Conservation (phyloP, 2,888 invertebrate species). For the Stenurella melanura region DNA sequence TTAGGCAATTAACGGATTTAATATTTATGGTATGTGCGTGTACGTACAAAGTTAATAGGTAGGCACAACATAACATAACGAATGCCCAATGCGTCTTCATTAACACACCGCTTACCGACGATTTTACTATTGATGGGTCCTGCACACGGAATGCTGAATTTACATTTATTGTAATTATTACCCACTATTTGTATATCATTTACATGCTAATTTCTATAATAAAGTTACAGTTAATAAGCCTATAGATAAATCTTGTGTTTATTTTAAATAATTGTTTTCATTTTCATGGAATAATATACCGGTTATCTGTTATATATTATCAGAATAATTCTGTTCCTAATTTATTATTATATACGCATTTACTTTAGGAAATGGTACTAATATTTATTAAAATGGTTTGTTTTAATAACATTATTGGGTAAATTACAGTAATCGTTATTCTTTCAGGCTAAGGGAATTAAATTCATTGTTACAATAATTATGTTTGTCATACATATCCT, state of each 20-base stretch:
- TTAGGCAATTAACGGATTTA: constrained; percentile 56
- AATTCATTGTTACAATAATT: too few species aligned
- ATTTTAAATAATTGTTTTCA: not conserved
- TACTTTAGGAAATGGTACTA: too few species aligned
- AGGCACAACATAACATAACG: constrained; percentile 57
- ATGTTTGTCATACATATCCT: too few species aligned
- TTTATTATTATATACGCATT: too few species aligned
- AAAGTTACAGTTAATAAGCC: constrained; percentile 32
- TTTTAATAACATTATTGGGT: too few species aligned
- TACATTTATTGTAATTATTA: constrained; percentile 47
- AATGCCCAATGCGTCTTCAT: constrained; percentile 61
- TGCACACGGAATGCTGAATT: constrained; percentile 55
- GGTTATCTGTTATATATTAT: not conserved
- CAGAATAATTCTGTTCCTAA: not conserved
- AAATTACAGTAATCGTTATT: too few species aligned
- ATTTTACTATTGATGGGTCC: constrained; percentile 58
- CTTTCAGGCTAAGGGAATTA: too few species aligned
- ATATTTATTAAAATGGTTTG: too few species aligned
- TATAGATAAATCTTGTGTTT: constrained; percentile 26
- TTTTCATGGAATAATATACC: not conserved
- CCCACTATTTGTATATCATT: constrained; percentile 46
- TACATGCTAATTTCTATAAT: constrained; percentile 51
- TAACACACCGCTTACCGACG: constrained; percentile 56
- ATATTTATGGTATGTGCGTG: constrained; percentile 59
- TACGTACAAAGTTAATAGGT: constrained; percentile 54